Evolutionary conservation across 1,140 invertebrate species (phyloP).

Genomic region (Helicorthomorpha holstii): DNA sequence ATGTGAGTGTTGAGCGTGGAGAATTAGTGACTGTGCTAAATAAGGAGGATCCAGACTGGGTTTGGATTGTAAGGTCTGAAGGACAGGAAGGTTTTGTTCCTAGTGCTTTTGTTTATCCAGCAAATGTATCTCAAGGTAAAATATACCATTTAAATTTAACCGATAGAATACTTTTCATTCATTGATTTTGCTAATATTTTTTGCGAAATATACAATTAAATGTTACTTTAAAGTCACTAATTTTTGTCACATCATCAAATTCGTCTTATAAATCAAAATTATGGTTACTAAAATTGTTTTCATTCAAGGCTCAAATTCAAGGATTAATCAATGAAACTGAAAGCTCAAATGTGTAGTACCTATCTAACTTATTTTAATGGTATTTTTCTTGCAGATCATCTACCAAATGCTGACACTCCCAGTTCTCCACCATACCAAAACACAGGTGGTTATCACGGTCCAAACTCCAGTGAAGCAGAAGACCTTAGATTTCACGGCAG

Average conservation of each 20-base stretch:
- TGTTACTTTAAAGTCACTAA: too few relatives aligned
- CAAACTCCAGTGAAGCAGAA: constrained; percentile 7
- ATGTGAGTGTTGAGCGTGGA: constrained; percentile 78
- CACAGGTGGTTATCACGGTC: background rate
- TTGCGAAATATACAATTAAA: too few relatives aligned
- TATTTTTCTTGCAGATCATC: constrained; percentile 2
- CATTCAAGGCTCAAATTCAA: too few relatives aligned
- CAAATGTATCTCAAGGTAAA: constrained; percentile 54
- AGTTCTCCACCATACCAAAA: background rate
- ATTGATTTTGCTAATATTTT: too few relatives aligned
- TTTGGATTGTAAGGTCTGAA: constrained; percentile 80
- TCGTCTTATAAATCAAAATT: too few relatives aligned
- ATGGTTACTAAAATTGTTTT: too few relatives aligned
- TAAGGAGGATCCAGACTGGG: constrained; percentile 86
- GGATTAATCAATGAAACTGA: too few relatives aligned
- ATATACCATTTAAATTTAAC: background rate
- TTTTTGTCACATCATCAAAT: too few relatives aligned
- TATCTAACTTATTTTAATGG: too few relatives aligned
- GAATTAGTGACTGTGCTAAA: constrained; percentile 90
- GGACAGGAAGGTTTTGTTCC: constrained; percentile 92
- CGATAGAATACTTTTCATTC: too few relatives aligned
- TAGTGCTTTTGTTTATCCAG: constrained; percentile 82
- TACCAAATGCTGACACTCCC: background rate
- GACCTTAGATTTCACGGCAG: constrained; percentile 52
- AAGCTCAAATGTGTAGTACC: too few relatives aligned